phyloP scores from a whole-genome alignment of 1,140 invertebrate species.

The Acromyrmex charruanus region DNA sequence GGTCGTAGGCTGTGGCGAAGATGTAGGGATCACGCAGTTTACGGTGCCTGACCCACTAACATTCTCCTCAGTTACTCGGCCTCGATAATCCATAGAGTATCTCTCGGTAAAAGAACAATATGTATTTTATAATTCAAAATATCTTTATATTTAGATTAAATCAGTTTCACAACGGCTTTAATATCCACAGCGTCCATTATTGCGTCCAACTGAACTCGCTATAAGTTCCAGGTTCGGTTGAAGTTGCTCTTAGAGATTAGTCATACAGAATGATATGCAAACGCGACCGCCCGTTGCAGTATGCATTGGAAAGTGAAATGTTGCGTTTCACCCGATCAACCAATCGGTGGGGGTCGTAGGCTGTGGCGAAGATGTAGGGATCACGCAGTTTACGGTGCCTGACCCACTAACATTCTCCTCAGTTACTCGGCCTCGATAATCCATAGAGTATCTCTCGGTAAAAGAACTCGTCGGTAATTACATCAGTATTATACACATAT shows the following conservation, averaged over 20 bases:
- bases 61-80: constrained; percentile 83
- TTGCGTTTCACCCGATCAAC: constrained; percentile 42
- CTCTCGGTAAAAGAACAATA: not conserved
- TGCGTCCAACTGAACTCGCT: too few species aligned
- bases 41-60: constrained; percentile 85
- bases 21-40: constrained; percentile 76
- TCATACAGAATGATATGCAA: not conserved
- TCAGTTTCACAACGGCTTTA: too few species aligned
- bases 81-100: constrained; percentile 52
- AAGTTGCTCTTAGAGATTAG: not conserved
- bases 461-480: not conserved
- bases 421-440: constrained; percentile 76
- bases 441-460: constrained; percentile 28
- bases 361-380: constrained; percentile 77
- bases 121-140: too few species aligned
- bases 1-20: constrained; percentile 66
- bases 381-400: constrained; percentile 75
- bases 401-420: constrained; percentile 86
- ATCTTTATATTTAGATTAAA: too few species aligned
- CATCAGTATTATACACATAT: not conserved
- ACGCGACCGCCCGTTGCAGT: not conserved
- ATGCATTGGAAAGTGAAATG: constrained; percentile 56
- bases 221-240: not conserved
- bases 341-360: constrained; percentile 65
- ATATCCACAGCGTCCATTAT: too few species aligned